phyloP scores from a whole-genome alignment of 2,797 vertebrate genomes.

The Erethizon dorsatum region DNA sequence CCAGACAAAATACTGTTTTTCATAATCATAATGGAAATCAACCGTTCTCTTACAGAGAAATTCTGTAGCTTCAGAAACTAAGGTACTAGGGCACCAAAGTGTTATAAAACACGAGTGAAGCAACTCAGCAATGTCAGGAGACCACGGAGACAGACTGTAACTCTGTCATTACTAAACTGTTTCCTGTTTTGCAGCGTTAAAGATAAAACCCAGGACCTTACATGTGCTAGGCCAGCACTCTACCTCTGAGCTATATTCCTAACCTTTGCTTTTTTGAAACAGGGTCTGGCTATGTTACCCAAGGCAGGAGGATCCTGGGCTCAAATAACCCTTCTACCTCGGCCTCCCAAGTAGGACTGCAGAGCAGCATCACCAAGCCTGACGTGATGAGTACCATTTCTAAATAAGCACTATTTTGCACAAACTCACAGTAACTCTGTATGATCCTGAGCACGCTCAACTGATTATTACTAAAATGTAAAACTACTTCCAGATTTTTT shows the following conservation, averaged over 20 bases:
- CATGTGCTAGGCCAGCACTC: background rate
- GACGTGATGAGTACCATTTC: background rate
- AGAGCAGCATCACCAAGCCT: background rate
- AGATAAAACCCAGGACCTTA: background rate
- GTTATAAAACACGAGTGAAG: background rate
- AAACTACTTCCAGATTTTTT: constrained; percentile 27
- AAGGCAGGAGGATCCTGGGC: background rate
- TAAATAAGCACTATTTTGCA: background rate
- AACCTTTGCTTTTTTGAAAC: background rate
- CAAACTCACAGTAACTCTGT: background rate
- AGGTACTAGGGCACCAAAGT: background rate
- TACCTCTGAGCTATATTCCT: background rate
- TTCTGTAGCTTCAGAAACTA: too few species aligned
- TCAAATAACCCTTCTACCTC: background rate
- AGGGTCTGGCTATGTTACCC: background rate
- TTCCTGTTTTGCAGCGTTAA: background rate
- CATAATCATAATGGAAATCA: background rate
- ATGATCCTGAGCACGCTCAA: background rate
- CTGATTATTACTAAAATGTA: background rate
- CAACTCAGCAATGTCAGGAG: background rate
- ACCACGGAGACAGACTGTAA: background rate
- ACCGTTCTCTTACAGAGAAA: background rate
- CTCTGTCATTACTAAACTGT: background rate
- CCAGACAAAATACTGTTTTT: background rate
- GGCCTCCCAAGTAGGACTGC: background rate